Percentiles rank a stretch among this genome's conserved stretches.
Evolutionary conservation across 2,113 vertebrate species (phyloP).

Genomic region (Xiphophorus couchianus): DNA sequence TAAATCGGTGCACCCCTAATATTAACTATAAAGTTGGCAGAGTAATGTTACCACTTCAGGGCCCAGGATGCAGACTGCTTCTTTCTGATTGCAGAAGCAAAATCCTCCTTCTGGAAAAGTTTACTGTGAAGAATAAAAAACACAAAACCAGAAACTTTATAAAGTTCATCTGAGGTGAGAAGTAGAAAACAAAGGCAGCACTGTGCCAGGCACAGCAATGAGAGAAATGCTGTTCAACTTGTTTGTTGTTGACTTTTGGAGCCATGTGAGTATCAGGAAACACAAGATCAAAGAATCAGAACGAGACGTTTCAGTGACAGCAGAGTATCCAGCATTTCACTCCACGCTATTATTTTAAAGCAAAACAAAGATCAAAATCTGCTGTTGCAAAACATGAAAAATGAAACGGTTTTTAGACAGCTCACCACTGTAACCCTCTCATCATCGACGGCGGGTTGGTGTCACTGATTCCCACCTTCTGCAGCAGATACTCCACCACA

Average conservation of each 20-base stretch:
- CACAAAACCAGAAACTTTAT: too few species aligned
- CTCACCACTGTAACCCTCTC: conserved; percentile 94
- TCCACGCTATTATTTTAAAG: too few species aligned
- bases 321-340: too few species aligned
- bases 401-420: not conserved
- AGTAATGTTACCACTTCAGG: conserved; percentile 87
- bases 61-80: conserved; percentile 96
- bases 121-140: conserved; percentile 78
- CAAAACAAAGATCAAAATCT: not conserved
- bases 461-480: conserved; percentile 91
- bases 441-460: conserved; percentile 92
- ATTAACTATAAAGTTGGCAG: not conserved
- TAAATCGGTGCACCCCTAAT: too few species aligned
- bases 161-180: not conserved
- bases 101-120: conserved; percentile 92
- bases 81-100: conserved; percentile 89
- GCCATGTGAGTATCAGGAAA: not conserved
- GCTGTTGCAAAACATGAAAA: not conserved
- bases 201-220: not conserved
- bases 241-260: not conserved
- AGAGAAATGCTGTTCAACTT: not conserved
- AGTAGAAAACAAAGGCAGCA: not conserved
- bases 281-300: not conserved
- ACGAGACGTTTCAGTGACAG: too few species aligned
- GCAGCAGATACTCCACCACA: conserved; percentile 90